Base-by-base conservation (phyloP, 2,888 invertebrate genomes). In the Aporophyla lueneburgensis region DNA sequence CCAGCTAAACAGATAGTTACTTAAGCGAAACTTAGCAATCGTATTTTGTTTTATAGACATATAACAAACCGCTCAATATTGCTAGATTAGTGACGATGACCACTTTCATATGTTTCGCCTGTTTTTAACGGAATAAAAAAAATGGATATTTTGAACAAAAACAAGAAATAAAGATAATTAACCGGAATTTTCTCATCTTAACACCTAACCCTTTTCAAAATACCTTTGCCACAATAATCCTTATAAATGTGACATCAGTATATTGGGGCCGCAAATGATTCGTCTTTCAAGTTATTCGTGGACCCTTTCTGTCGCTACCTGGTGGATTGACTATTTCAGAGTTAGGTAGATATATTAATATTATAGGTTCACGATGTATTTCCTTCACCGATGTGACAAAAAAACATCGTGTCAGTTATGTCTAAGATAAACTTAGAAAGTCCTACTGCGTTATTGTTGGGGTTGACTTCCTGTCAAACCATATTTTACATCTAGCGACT, bases 181-280 rank as follows among this genome's bases (percentile, higher is more conserved):
- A 46, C 51, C n/a, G n/a, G n/a, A n/a, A n/a, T n/a, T n/a, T 70
- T 10, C 43, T 78, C 56, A 70, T 70, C 66, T 79, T 24, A 72
- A 72, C 53, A 61, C 61, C 40, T 61, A 77, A 77, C 81, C 83
- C 72, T 82, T 83, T 82, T 71, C 80, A 71, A 70, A 76, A 67
- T 56, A 53, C 49, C 54, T 61, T 58, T 63, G 40, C 71, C 63
- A 61, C 68, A 78, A 83, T 81, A 78, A 81, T 83, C 74, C 66
- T 69, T 70, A 73, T 77, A 71, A 71, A 81, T 78, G 67, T 71
- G 83, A 74, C 74, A 76, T 67, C 71, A 71, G 59, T 78, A 46
- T 59, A 33, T 27, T 27, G 53, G 40, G 46, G 46, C 27, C 69
- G 53, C 74, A 82, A 33, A 33, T 33, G 3, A 33, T 33, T 33